Conservation (phyloP, 37 sponge, comb jelly and placozoan species). For the Haliclona indistincta region DNA sequence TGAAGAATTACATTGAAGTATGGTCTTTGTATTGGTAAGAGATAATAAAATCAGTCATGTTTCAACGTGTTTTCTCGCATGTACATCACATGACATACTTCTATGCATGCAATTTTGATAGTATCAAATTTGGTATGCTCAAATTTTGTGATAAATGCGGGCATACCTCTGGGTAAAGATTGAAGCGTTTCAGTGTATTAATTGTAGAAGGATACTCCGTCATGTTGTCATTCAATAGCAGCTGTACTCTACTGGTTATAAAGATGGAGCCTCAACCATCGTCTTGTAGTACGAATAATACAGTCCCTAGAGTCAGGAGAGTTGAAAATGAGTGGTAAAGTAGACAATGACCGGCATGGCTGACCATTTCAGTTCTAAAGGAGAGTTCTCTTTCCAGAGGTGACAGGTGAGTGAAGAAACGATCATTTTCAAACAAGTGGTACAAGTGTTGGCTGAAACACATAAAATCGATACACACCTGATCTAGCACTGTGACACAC, state of each 20-base stretch:
- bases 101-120: too few relatives aligned
- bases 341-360: neutral
- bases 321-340: neutral
- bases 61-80: too few relatives aligned
- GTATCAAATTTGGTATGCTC: too few relatives aligned
- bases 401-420: constrained; percentile 91
- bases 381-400: constrained; percentile 91
- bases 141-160: neutral
- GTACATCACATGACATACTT: too few relatives aligned
- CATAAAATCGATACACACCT: too few relatives aligned
- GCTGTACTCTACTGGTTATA: constrained; percentile 45
- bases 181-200: constrained; percentile 92
- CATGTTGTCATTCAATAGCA: constrained; percentile 66
- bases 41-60: neutral
- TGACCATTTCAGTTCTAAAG: constrained; percentile 94
- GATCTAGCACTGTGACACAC: too few relatives aligned
- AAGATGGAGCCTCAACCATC: constrained; percentile 62
- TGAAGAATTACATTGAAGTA: too few relatives aligned
- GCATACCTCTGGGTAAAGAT: constrained; percentile 92
- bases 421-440: constrained; percentile 89
- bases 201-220: constrained; percentile 91
- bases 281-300: constrained; percentile 98
- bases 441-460: constrained; percentile 40
- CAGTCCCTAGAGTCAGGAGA: constrained; percentile 64
- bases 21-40: neutral